Evolutionary conservation across 2,888 invertebrate species (phyloP).

Genomic region (Hypena proboscidalis): DNA sequence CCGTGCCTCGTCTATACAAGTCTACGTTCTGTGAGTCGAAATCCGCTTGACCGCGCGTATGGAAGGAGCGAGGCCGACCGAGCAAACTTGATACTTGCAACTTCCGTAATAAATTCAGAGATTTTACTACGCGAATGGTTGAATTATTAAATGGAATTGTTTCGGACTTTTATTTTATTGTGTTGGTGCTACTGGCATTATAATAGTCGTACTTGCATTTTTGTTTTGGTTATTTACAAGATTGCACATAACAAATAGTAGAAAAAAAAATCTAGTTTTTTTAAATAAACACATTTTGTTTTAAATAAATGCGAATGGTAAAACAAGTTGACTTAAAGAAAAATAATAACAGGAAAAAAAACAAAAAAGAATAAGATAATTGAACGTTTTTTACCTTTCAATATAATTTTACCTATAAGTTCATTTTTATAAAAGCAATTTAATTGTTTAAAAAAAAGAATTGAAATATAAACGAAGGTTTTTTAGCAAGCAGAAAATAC

Average conservation of each 20-base stretch:
- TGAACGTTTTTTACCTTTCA: no score
- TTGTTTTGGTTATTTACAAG: no score
- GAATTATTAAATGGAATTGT: background rate
- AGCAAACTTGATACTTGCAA: slow-evolving; percentile 75
- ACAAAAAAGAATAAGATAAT: no score
- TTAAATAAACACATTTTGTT: no score
- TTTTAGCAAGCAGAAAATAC: no score
- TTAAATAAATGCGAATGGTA: no score
- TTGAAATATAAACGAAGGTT: no score
- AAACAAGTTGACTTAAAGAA: background rate
- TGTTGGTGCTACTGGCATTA: background rate
- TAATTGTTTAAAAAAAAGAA: no score
- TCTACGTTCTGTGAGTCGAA: slow-evolving; percentile 70
- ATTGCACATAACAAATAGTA: no score
- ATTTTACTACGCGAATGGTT: background rate
- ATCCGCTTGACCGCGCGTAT: slow-evolving; percentile 85
- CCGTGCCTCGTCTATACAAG: slow-evolving; percentile 49
- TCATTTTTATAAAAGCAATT: background rate
- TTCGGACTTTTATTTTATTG: background rate
- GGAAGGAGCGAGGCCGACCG: slow-evolving; percentile 64
- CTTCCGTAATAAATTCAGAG: slow-evolving; percentile 44
- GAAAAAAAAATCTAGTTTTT: no score
- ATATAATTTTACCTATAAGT: no score
- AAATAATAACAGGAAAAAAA: background rate
- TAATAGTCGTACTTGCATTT: background rate